These are phyloP conservation scores for Pterostichus madidus DNA, from an alignment of 2,888 invertebrate species.

Conservation along the genomic window DNA sequence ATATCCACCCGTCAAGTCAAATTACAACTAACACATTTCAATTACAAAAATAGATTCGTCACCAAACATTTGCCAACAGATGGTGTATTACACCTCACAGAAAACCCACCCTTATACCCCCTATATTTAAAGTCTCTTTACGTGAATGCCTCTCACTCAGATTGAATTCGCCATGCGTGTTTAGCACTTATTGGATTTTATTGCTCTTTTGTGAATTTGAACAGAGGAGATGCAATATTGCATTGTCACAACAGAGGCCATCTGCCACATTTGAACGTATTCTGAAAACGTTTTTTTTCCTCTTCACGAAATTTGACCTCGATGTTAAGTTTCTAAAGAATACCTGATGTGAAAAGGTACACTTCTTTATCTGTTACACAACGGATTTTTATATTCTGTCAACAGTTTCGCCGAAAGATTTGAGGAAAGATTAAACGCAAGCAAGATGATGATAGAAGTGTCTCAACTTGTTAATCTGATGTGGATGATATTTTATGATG, in stretches of 20 bases:
- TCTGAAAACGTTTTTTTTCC: background rate
- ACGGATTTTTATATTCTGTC: slow-evolving; percentile 38
- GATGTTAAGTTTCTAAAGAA: background rate
- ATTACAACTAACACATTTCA: slow-evolving; percentile 8
- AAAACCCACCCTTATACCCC: too few species aligned
- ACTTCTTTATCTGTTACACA: slow-evolving; percentile 12
- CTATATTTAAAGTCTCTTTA: too few species aligned
- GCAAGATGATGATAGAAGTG: background rate
- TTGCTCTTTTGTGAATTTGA: slow-evolving; percentile 47
- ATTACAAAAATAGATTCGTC: slow-evolving; percentile 1
- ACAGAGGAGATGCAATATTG: slow-evolving; percentile 1
- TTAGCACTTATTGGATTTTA: slow-evolving; percentile 34
- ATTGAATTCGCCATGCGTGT: background rate
- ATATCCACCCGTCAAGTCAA: background rate
- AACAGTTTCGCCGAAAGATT: slow-evolving; percentile 50
- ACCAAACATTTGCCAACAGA: slow-evolving; percentile 7
- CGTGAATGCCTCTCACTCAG: background rate
- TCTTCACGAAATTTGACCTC: slow-evolving; percentile 54
- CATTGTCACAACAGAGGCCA: slow-evolving; percentile 23
- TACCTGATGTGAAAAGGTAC: background rate
- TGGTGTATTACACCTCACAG: background rate
- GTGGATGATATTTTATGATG: background rate
- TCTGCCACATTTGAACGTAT: slow-evolving; percentile 23
- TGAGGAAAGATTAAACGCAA: background rate
- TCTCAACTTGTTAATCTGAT: background rate